Evolutionary conservation across 2,888 invertebrate genomes (phyloP).

Genomic region (Chrysomela aeneicollis): DNA sequence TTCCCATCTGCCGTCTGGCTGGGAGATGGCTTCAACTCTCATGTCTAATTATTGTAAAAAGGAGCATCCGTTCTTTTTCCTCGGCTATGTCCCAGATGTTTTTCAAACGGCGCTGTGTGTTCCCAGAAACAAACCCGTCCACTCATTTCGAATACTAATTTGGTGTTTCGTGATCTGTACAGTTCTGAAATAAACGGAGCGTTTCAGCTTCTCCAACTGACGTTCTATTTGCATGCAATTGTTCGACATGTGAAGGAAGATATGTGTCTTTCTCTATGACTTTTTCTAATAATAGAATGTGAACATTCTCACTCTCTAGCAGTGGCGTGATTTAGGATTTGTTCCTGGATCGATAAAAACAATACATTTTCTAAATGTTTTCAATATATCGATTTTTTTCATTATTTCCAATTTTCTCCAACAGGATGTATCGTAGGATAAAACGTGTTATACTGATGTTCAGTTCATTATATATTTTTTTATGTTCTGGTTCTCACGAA

Average conservation of each 20-base stretch:
- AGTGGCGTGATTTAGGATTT: no score
- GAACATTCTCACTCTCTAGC: no score
- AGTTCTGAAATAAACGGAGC: constrained; percentile 18
- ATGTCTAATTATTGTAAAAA: constrained; percentile 45
- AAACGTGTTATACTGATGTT: no score
- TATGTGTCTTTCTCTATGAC: neutral
- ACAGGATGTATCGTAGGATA: no score
- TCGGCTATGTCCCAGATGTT: constrained; percentile 15
- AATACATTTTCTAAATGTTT: no score
- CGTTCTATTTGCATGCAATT: no score
- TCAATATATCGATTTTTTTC: no score
- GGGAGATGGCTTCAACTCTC: constrained; percentile 33
- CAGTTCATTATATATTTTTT: no score
- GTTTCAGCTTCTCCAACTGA: neutral
- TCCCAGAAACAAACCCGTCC: constrained; percentile 14
- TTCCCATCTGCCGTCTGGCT: constrained; percentile 29
- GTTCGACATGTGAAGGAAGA: neutral
- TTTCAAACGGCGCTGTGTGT: constrained; percentile 13
- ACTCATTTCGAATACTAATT: constrained; percentile 29
- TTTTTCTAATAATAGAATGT: no score
- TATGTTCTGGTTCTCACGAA: no score
- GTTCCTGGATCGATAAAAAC: no score
- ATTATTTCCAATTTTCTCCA: no score
- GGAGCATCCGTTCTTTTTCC: constrained; percentile 41
- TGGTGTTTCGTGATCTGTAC: constrained; percentile 25